phyloP scores from a whole-genome alignment of 2,113 vertebrate species.

The Strix uralensis region DNA sequence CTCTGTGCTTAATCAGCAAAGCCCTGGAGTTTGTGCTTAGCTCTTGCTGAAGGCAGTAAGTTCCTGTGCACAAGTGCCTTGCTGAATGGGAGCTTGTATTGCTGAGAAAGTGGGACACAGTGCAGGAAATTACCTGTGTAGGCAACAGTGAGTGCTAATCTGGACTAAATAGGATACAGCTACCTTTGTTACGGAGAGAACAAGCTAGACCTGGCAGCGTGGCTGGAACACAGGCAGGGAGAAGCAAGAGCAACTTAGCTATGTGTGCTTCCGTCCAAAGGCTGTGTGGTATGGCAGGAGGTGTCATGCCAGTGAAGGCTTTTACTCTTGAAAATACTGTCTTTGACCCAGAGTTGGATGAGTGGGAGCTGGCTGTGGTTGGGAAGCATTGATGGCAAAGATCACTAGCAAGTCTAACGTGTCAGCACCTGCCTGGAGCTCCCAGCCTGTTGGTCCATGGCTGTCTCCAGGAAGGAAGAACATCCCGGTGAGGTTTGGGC shows the following conservation, averaged over 20 bases:
- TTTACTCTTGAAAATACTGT: neutral
- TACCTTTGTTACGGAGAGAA: neutral
- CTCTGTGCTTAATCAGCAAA: conserved; percentile 25
- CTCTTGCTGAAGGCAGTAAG: neutral
- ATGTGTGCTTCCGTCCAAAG: neutral
- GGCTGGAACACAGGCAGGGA: neutral
- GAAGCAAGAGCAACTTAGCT: neutral
- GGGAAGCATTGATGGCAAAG: neutral
- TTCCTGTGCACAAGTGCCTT: neutral
- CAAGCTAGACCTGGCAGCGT: neutral
- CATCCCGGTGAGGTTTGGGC: neutral
- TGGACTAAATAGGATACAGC: neutral
- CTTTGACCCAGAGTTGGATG: neutral
- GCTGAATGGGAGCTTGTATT: neutral
- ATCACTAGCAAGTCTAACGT: neutral
- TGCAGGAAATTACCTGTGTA: neutral
- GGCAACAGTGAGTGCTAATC: neutral
- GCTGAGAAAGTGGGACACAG: neutral
- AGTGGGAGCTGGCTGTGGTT: neutral
- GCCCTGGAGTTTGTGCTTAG: neutral
- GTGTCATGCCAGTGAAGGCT: neutral
- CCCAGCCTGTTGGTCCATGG: neutral
- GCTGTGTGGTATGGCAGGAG: neutral
- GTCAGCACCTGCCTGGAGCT: neutral
- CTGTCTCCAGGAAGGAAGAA: neutral